phyloP scores from a whole-genome alignment of 2,797 vertebrate species.

The Intellagama lesueurii region DNA sequence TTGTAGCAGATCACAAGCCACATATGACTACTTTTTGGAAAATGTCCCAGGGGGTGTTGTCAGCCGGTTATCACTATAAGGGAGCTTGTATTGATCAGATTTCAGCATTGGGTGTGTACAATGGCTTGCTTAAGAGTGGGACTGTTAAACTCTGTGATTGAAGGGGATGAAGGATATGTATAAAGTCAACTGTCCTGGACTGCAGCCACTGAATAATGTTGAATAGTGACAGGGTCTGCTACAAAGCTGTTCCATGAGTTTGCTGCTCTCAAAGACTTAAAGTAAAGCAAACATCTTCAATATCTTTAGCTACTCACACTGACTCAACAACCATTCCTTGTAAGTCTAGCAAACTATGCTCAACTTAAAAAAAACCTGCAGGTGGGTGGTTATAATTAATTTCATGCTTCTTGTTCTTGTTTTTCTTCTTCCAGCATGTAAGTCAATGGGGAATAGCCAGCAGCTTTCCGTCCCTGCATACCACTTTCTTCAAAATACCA shows the following conservation, averaged over 20 bases:
- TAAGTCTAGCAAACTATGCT: background rate
- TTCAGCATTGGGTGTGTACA: background rate
- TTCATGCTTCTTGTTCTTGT: background rate
- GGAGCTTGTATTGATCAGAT: background rate
- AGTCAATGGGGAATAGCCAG: background rate
- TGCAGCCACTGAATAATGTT: background rate
- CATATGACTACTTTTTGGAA: background rate
- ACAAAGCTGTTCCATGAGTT: background rate
- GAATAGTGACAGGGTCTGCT: rapidly evolving
- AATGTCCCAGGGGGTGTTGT: background rate
- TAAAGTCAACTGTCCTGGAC: background rate
- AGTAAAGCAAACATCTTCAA: background rate
- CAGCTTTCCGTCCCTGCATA: background rate
- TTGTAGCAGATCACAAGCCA: background rate
- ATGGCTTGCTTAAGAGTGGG: background rate
- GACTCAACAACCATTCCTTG: background rate
- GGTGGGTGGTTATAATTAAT: background rate
- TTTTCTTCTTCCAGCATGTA: background rate
- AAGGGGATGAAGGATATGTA: conserved; percentile 5
- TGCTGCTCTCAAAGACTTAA: background rate
- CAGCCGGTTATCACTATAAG: background rate
- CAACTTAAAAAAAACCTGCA: background rate
- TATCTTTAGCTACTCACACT: background rate
- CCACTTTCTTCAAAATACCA: background rate
- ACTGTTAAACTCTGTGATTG: background rate